These are phyloP conservation scores for Anaspis maculata DNA, from an alignment of 2,888 invertebrate genomes.

Conservation along the genomic window DNA sequence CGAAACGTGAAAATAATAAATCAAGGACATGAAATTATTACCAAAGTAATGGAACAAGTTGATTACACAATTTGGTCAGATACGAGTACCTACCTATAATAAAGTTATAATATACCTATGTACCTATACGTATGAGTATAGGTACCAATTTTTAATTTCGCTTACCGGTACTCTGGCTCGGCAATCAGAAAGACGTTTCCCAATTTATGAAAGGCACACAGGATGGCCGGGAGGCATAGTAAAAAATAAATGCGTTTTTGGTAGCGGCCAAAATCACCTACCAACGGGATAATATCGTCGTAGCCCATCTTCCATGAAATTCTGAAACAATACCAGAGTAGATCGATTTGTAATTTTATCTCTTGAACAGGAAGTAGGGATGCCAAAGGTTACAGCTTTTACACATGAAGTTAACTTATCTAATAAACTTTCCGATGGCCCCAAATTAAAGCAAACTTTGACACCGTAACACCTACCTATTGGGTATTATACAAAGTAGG, in stretches of 20 bases:
- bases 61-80: too few relatives aligned
- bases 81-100: too few relatives aligned
- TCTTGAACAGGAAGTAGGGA: neutral
- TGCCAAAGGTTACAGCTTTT: neutral
- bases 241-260: conserved; percentile 61
- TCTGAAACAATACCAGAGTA: conserved; percentile 2
- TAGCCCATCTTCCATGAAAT: conserved; percentile 50
- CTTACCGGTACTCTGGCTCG: conserved; percentile 54
- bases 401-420: too few relatives aligned
- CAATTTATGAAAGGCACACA: conserved; percentile 66
- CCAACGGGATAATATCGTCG: conserved; percentile 57
- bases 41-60: neutral
- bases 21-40: neutral
- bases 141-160: neutral
- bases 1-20: too few relatives aligned
- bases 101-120: too few relatives aligned
- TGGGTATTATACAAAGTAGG: too few relatives aligned
- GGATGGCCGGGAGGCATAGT: conserved; percentile 60
- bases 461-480: too few relatives aligned
- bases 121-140: conserved; percentile 3
- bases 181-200: conserved; percentile 63
- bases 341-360: neutral
- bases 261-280: conserved; percentile 63
- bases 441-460: too few relatives aligned
- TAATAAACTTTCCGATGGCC: too few relatives aligned